Percentiles rank a stretch among this genome's conserved stretches.
These are phyloP conservation scores for Ia io DNA, from an alignment of 2,113 vertebrate genomes.

Conservation along the genomic window DNA sequence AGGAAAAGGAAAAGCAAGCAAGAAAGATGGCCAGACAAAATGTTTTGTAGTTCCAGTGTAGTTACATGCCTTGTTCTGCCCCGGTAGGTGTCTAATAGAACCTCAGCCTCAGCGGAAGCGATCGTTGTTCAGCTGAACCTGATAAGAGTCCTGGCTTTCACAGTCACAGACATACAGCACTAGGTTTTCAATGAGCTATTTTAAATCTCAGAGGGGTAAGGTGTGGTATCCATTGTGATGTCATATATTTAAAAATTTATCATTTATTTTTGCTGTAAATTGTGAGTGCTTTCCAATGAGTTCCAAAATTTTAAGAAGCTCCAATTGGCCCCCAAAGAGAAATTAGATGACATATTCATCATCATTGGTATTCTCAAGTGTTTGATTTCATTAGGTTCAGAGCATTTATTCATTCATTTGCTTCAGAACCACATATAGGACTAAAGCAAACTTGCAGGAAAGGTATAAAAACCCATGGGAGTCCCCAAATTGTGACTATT, in stretches of 20 bases:
- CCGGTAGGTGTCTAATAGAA: not conserved
- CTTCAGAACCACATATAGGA: not conserved
- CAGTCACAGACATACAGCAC: too few relatives aligned
- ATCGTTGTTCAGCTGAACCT: not conserved
- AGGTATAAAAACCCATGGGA: accelerated
- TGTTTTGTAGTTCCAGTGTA: not conserved
- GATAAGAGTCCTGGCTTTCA: too few relatives aligned
- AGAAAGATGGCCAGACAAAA: not conserved
- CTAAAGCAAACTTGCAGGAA: not conserved
- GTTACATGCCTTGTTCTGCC: not conserved
- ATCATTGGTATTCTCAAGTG: not conserved
- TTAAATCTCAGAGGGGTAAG: not conserved
- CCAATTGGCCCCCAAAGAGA: not conserved
- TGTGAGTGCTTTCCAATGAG: not conserved
- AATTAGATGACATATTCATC: not conserved
- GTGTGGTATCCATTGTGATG: not conserved
- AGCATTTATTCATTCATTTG: not conserved
- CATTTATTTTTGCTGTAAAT: not conserved
- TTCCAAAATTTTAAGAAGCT: not conserved
- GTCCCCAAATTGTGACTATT: accelerated
- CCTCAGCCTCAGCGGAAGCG: not conserved
- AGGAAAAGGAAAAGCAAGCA: not conserved
- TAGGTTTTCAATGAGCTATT: not conserved
- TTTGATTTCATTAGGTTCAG: not conserved
- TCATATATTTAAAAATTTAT: not conserved